Conservation (phyloP, 2,113 vertebrate species). For the Anhinga rufa region DNA sequence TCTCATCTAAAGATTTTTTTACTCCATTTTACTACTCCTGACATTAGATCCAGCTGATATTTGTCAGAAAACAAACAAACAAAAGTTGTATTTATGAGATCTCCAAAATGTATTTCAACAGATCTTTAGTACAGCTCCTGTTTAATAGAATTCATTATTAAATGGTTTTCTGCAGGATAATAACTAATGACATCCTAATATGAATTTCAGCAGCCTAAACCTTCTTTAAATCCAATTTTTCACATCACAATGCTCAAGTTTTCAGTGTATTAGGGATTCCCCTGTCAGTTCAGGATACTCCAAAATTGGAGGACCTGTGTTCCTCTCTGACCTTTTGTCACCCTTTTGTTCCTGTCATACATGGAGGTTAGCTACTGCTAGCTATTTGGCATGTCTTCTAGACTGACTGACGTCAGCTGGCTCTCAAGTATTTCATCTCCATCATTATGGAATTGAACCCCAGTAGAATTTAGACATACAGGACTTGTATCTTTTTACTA, state of each 20-base stretch:
- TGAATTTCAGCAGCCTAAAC: neutral
- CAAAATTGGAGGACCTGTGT: neutral
- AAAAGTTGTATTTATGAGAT: neutral
- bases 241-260: neutral
- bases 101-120: neutral
- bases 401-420: neutral
- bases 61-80: slow-evolving; percentile 9
- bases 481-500: neutral
- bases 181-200: neutral
- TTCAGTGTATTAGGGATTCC: neutral
- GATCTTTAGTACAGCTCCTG: neutral
- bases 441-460: neutral
- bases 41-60: neutral
- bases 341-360: neutral
- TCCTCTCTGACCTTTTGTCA: neutral
- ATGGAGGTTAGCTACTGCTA: neutral
- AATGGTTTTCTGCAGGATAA: neutral
- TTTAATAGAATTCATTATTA: slow-evolving; percentile 10
- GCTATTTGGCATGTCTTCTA: neutral
- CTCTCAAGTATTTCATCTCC: neutral
- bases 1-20: neutral
- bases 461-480: neutral
- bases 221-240: neutral
- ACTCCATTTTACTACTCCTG: neutral
- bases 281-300: neutral